Conservation (phyloP, 2,797 vertebrate genomes). For the Muscicapa comitata region DNA sequence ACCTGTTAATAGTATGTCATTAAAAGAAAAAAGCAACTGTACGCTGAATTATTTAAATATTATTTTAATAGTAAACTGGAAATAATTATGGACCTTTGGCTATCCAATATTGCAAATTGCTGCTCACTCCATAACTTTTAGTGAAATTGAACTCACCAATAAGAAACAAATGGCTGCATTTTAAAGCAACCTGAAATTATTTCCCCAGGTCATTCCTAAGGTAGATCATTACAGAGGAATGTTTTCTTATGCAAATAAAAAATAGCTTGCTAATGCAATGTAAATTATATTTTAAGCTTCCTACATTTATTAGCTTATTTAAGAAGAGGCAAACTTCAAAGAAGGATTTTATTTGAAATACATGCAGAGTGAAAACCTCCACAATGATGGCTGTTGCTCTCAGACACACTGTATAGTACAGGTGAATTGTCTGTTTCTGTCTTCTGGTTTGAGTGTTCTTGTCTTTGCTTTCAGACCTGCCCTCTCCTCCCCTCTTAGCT, state of each 20-base stretch:
- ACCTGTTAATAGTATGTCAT: slow-evolving; percentile 1
- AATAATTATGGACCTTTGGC: slow-evolving; percentile 47
- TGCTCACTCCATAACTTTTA: slow-evolving; percentile 17
- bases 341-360: neutral
- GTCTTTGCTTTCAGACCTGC: neutral
- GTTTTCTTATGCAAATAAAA: slow-evolving; percentile 8
- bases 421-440: neutral
- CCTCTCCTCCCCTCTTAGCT: neutral
- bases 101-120: slow-evolving; percentile 6
- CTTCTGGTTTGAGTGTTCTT: neutral
- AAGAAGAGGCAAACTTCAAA: slow-evolving; percentile 21
- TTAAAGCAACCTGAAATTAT: slow-evolving; percentile 60
- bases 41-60: slow-evolving; percentile 46
- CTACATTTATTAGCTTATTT: slow-evolving; percentile 41
- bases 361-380: neutral
- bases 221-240: slow-evolving; percentile 43
- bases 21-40: slow-evolving; percentile 3
- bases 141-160: slow-evolving; percentile 42
- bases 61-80: slow-evolving; percentile 53
- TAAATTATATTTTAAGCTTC: slow-evolving; percentile 11
- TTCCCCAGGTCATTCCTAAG: slow-evolving; percentile 60
- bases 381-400: neutral
- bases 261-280: slow-evolving; percentile 6
- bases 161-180: slow-evolving; percentile 59
- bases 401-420: neutral